Base-by-base conservation (phyloP, 2,888 invertebrate species). In the Melieria crassipennis region DNA sequence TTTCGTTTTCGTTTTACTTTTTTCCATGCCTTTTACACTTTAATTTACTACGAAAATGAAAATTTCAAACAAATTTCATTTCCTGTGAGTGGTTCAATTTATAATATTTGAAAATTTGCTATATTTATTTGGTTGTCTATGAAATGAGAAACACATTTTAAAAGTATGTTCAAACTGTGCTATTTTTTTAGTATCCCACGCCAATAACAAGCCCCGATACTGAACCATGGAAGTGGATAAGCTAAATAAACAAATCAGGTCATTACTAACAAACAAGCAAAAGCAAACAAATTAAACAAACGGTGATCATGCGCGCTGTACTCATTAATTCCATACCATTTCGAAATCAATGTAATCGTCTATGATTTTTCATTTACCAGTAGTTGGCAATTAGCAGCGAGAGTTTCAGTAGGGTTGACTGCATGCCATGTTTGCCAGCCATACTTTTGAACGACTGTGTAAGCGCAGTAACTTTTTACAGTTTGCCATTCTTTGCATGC, bases 171-270 rank as follows among this genome's bases (percentile, higher is more conserved):
- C 58, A 52, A 73, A 73, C 75, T 73, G 76, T 79, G 77, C 77
- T 80, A 82, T 82, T 79, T 78, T 81, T 83, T 78, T 92, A 94
- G 94, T 93, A 93, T 89, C 92, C 93, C 86, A 94, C 94, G 90
- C 94, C 94, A 87, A 92, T 92, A 90, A 93, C 93, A 89, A 92
- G 92, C 87, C 94, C 94, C 90, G 94, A 94, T 89, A 92, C 91
- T 88, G 94, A 94, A 91, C 93, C 94, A 87, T 94, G 94, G 94
- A 94, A 93, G 89, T 94, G 94, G 94, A 92, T 94, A 86, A 86
- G 87, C 84, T 87, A 87, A 83, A 80, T 73, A 71, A 80, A 79
- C 76, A 76, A 77, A 72, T 76, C 75, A 80, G 77, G 76, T 78
- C 77, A 80, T 78, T 93, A 93, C 76, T 77, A 79, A 77, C 73